Conservation (phyloP, 2,797 vertebrate genomes). For the Echiichthys vipera region DNA sequence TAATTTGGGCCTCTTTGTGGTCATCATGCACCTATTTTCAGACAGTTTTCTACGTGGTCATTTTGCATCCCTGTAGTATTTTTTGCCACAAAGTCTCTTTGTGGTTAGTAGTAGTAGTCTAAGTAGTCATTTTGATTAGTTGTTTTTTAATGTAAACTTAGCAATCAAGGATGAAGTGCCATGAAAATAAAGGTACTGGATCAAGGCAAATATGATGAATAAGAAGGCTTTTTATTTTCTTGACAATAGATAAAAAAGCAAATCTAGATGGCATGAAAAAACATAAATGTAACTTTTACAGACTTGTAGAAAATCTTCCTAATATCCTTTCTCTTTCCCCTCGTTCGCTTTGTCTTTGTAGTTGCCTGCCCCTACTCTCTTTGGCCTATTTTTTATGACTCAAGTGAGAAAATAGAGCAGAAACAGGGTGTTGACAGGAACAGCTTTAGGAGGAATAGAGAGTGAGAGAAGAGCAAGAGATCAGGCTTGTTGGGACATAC, state of each 20-base stretch:
- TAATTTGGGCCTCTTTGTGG: too few species aligned
- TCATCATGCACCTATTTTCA: too few species aligned
- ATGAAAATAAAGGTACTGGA: neutral
- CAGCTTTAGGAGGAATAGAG: conserved; percentile 3
- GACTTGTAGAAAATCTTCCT: neutral
- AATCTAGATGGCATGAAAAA: neutral
- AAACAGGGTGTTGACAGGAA: conserved; percentile 14
- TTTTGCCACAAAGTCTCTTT: too few species aligned
- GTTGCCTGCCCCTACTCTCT: neutral
- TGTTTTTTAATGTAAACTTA: too few species aligned
- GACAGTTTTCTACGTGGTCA: too few species aligned
- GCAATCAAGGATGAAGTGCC: neutral
- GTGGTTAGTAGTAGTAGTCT: too few species aligned
- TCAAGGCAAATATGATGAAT: neutral
- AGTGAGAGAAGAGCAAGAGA: conserved; percentile 33
- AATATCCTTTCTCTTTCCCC: neutral
- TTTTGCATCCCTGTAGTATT: too few species aligned
- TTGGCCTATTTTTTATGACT: conserved; percentile 39
- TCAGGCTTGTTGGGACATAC: conserved; percentile 31
- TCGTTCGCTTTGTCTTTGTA: neutral
- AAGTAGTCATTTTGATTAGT: too few species aligned
- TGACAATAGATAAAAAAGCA: neutral
- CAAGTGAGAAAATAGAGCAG: conserved; percentile 16
- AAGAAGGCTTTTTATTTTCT: neutral
- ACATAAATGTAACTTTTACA: too few species aligned